Evolutionary conservation across 2,888 invertebrate genomes (phyloP).

Genomic region (Clostera curtula): DNA sequence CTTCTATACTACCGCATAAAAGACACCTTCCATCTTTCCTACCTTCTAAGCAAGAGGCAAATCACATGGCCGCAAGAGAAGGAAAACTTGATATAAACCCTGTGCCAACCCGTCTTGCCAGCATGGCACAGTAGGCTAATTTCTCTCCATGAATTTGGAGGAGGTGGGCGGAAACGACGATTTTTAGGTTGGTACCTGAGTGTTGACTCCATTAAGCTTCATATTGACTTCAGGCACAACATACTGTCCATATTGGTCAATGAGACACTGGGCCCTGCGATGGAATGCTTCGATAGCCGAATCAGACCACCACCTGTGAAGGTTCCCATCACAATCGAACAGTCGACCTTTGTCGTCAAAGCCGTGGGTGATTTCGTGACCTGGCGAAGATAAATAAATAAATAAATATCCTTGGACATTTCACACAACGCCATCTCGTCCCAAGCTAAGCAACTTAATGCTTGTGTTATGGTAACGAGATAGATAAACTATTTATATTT

Average conservation of each 20-base stretch:
- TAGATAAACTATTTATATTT: no score
- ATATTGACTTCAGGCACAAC: slow-evolving; percentile 86
- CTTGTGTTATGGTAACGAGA: no score
- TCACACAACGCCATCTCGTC: no score
- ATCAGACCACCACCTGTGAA: slow-evolving; percentile 90
- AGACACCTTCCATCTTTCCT: no score
- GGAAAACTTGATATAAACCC: no score
- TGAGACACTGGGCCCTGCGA: slow-evolving; percentile 84
- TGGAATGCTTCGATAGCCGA: slow-evolving; percentile 83
- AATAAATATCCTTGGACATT: slow-evolving; percentile 7
- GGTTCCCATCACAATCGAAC: slow-evolving; percentile 95
- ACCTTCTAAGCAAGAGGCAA: no score
- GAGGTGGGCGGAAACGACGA: no score
- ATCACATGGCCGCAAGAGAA: no score
- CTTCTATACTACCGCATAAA: neutral
- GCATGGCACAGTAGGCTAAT: no score
- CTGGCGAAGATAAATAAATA: slow-evolving; percentile 22
- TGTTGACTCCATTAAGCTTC: slow-evolving; percentile 84
- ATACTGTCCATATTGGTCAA: slow-evolving; percentile 91
- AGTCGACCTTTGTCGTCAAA: slow-evolving; percentile 93
- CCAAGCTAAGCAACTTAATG: no score
- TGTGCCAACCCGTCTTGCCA: no score
- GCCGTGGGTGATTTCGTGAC: slow-evolving; percentile 94
- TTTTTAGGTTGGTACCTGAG: slow-evolving; percentile 76
- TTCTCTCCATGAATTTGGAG: no score